Evolutionary conservation across 2,888 invertebrate genomes (phyloP).

Genomic region (Macrophya annulata): DNA sequence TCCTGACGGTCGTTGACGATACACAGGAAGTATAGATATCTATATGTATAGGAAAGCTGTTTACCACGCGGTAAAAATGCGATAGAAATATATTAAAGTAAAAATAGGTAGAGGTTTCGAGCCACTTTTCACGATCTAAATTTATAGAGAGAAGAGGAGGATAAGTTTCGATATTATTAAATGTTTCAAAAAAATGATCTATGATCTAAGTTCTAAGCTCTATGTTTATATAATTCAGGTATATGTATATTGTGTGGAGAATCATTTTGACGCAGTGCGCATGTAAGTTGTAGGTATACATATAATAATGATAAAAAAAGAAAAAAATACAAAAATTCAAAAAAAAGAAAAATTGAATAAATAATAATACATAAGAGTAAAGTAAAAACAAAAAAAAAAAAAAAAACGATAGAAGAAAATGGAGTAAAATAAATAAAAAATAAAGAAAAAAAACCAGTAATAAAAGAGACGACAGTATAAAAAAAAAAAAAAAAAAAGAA

Average conservation of each 20-base stretch:
- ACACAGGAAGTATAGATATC: not conserved
- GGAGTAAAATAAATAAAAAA: constrained; percentile 28
- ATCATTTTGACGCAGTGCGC: too few species aligned
- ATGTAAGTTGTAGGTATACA: too few species aligned
- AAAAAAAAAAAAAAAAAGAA: too few species aligned
- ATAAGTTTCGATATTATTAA: not conserved
- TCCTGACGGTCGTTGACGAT: constrained; percentile 29
- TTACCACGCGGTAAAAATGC: not conserved
- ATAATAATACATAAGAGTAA: not conserved
- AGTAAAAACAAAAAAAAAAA: constrained; percentile 33
- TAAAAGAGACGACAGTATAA: constrained; percentile 37
- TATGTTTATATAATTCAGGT: too few species aligned
- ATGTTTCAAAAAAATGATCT: not conserved
- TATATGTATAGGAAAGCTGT: constrained; percentile 3
- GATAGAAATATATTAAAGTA: not conserved
- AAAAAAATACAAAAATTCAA: not conserved
- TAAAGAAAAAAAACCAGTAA: constrained; percentile 43
- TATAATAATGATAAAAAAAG: too few species aligned
- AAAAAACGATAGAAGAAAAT: constrained; percentile 44
- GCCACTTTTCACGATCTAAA: not conserved
- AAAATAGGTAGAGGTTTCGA: not conserved
- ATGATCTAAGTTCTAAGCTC: too few species aligned
- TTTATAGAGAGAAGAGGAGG: not conserved
- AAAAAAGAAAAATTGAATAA: not conserved
- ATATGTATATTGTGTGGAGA: too few species aligned